A percentile compares a stretch with the other conserved stretches of the same genome.
phyloP scores from a whole-genome alignment of 2,113 vertebrate species.

The Capreolus pygargus region DNA sequence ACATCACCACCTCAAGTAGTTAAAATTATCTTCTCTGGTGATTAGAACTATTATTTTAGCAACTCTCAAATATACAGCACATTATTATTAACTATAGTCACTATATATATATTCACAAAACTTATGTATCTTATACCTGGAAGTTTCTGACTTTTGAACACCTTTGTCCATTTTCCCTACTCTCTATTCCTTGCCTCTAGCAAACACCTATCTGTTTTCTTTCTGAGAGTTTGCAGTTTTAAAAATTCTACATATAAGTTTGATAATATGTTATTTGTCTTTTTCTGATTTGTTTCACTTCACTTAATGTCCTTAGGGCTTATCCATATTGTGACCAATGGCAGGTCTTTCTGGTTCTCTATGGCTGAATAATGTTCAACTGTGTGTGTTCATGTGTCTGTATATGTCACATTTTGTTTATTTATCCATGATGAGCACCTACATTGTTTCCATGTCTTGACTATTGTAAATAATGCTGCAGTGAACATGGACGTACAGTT shows the following conservation, averaged over 20 bases:
- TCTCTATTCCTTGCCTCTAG: no score
- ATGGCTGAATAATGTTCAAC: not conserved
- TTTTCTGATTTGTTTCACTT: not conserved
- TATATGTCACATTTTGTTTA: not conserved
- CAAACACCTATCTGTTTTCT: not conserved
- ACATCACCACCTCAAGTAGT: not conserved
- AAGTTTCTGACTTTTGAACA: not conserved
- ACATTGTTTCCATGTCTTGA: not conserved
- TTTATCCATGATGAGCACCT: not conserved
- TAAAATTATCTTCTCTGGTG: not conserved
- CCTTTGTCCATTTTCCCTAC: not conserved
- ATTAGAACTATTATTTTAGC: not conserved
- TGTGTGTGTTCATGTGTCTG: not conserved
- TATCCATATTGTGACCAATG: not conserved
- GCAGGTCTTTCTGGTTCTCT: not conserved
- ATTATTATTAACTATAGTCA: not conserved
- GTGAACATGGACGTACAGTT: not conserved
- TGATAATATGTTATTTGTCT: not conserved
- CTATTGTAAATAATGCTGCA: not conserved
- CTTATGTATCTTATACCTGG: not conserved
- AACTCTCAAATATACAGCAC: not conserved
- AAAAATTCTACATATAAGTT: not conserved
- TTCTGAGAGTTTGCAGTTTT: not conserved
- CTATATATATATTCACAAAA: not conserved
- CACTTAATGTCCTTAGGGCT: not conserved